Conservation (phyloP, 2,888 invertebrate genomes). For the Chaetogeoica ovagalla region DNA sequence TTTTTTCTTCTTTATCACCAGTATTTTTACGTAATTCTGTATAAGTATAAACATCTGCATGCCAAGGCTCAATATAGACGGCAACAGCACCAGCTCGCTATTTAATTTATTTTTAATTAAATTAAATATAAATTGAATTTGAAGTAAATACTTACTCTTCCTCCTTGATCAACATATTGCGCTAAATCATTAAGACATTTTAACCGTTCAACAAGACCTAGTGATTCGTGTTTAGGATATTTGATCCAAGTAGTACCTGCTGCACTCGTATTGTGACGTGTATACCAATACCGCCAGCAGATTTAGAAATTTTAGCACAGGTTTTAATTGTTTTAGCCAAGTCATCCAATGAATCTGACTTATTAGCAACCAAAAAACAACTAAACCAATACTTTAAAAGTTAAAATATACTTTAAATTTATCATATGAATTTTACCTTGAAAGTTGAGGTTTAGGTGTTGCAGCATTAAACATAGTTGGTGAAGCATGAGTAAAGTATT, state of each 20-base stretch:
- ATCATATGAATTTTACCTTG: conserved; percentile 64
- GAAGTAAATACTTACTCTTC: conserved; percentile 65
- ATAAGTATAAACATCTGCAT: conserved; percentile 94
- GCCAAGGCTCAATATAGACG: conserved; percentile 98
- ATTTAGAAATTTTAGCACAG: conserved; percentile 94
- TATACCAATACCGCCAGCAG: conserved; percentile 95
- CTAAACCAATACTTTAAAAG: conserved; percentile 60
- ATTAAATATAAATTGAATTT: background rate
- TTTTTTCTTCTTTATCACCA: conserved; percentile 90
- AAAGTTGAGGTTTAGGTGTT: conserved; percentile 87
- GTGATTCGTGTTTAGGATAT: conserved; percentile 79
- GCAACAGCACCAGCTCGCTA: conserved; percentile 94
- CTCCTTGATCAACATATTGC: conserved; percentile 96
- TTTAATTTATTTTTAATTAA: background rate
- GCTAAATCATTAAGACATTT: conserved; percentile 95
- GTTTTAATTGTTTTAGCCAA: conserved; percentile 89
- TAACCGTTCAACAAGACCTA: conserved; percentile 94
- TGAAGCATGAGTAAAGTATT: conserved; percentile 97
- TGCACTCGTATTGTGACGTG: conserved; percentile 94
- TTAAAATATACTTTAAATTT: background rate
- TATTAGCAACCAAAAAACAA: conserved; percentile 93
- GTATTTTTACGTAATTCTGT: conserved; percentile 93
- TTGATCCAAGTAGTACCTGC: conserved; percentile 70
- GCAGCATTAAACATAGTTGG: conserved; percentile 96
- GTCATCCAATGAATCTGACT: conserved; percentile 91